phyloP scores from a whole-genome alignment of 1,140 invertebrate genomes.

The Cydia amplana region DNA sequence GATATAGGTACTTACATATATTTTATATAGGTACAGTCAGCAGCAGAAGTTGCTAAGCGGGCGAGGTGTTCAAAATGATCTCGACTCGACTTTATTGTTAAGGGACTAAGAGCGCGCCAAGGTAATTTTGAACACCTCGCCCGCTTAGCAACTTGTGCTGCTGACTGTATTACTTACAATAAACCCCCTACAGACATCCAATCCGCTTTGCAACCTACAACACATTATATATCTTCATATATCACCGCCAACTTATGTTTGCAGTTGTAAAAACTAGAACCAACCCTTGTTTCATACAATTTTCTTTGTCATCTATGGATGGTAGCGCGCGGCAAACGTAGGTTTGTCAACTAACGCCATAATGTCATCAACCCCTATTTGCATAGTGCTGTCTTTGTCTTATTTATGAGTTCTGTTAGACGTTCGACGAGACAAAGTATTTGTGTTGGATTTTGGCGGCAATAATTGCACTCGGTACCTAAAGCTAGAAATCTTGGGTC shows the following conservation, averaged over 20 bases:
- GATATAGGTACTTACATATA: too few species aligned
- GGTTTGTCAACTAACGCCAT: conserved; percentile 20
- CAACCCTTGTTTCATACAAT: background rate
- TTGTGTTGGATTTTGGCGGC: background rate
- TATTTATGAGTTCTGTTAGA: conserved; percentile 5
- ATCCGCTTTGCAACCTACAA: conserved; percentile 1
- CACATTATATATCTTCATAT: background rate
- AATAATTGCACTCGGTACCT: background rate
- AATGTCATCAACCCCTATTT: conserved; percentile 38
- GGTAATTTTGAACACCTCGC: too few species aligned
- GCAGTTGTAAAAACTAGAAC: background rate
- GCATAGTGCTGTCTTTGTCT: conserved; percentile 8
- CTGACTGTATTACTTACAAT: too few species aligned
- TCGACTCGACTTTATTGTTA: too few species aligned
- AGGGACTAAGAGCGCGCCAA: too few species aligned
- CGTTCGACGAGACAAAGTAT: background rate
- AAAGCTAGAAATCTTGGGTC: too few species aligned
- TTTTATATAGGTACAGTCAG: too few species aligned
- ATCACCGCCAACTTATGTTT: background rate
- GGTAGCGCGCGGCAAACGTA: background rate
- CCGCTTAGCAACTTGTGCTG: too few species aligned
- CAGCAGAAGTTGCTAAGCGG: too few species aligned
- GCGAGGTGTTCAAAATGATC: too few species aligned
- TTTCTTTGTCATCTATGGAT: background rate
- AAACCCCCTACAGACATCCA: background rate